phyloP scores from a whole-genome alignment of 2,888 invertebrate genomes.

The Bombylius discolor region DNA sequence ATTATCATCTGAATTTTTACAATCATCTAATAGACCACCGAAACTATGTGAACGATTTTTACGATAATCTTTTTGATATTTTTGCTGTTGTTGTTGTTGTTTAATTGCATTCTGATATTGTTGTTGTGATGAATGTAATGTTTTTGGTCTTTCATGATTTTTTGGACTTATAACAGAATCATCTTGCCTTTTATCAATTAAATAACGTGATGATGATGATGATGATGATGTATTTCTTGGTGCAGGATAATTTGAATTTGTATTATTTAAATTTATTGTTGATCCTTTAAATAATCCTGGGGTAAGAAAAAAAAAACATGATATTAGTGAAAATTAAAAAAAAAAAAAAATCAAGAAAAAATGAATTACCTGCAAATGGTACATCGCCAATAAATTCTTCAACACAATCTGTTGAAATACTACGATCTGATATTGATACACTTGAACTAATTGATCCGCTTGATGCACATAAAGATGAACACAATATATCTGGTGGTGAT shows the following conservation, averaged over 20 bases:
- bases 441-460: conserved; percentile 63
- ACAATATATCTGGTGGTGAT: conserved; percentile 19
- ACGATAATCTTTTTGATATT: conserved; percentile 1
- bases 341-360: not conserved
- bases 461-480: conserved; percentile 30
- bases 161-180: no score
- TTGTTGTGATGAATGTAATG: not conserved
- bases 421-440: conserved; percentile 61
- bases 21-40: conserved; percentile 1
- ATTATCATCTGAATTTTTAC: not conserved
- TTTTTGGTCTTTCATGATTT: conserved; percentile 6
- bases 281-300: conserved; percentile 74
- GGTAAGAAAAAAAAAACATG: not conserved
- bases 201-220: not conserved
- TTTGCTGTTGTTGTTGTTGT: conserved; percentile 2
- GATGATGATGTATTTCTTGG: conserved; percentile 2
- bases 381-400: conserved; percentile 77
- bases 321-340: not conserved
- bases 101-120: not conserved
- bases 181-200: no score
- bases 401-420: conserved; percentile 61
- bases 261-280: conserved; percentile 51
- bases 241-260: not conserved
- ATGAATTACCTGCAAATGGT: conserved; percentile 66
- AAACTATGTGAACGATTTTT: conserved; percentile 5